Evolutionary conservation across 1,140 invertebrate species (phyloP).

Genomic region (Drosophila lowei): DNA sequence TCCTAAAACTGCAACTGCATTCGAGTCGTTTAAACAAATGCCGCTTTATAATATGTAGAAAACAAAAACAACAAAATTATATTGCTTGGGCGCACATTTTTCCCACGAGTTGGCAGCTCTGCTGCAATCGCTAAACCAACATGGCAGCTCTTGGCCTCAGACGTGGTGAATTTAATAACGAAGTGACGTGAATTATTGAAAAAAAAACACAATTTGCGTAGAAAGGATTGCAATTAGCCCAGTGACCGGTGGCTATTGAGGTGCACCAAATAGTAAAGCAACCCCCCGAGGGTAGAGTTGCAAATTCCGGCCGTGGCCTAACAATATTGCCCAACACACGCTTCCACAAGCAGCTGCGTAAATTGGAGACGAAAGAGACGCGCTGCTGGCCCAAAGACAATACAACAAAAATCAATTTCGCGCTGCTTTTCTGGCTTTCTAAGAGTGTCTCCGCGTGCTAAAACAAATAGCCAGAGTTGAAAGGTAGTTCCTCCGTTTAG

Average conservation of each 20-base stretch:
- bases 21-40: slow-evolving; percentile 3
- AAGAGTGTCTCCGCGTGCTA: slow-evolving; percentile 31
- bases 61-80: slow-evolving; percentile 15
- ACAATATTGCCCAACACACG: slow-evolving; percentile 14
- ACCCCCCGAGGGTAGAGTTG: not conserved
- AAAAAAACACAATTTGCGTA: slow-evolving; percentile 63
- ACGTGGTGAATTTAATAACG: slow-evolving; percentile 66
- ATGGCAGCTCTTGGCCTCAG: slow-evolving; percentile 52
- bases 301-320: not conserved
- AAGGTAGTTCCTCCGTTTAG: slow-evolving; percentile 48
- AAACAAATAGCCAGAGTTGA: slow-evolving; percentile 31
- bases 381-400: slow-evolving; percentile 47
- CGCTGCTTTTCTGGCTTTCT: slow-evolving; percentile 40
- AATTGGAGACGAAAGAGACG: slow-evolving; percentile 35
- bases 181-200: slow-evolving; percentile 73
- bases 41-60: not conserved
- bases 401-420: slow-evolving; percentile 70
- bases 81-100: slow-evolving; percentile 7
- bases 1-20: not conserved
- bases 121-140: slow-evolving; percentile 7
- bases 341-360: slow-evolving; percentile 36
- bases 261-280: not conserved
- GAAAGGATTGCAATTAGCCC: slow-evolving; percentile 27
- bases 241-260: slow-evolving; percentile 6
- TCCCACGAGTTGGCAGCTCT: slow-evolving; percentile 45